Evolutionary conservation across 2,113 vertebrate species (phyloP), one percentile per base, ranked within the genome.

Genomic region (Colistium nudipinnis): DNA sequence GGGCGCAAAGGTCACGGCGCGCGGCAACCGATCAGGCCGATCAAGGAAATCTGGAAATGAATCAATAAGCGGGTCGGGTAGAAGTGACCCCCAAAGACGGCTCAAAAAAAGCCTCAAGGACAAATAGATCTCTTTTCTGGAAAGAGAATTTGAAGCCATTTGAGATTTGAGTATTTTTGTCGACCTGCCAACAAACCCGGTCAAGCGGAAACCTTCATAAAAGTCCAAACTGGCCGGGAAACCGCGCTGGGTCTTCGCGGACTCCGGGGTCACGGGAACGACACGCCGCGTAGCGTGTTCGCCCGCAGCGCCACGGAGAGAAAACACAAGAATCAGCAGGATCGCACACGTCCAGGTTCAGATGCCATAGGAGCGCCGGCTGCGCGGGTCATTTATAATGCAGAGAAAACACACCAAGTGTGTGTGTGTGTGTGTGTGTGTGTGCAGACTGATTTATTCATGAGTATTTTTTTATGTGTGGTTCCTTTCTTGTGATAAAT

Each of bases 351-450:
- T 3, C 4, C 27, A 38, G 19, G 25, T 51, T 36, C 43, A 41
- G 74, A 49, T 20, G 41, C 43, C 35, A 75, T 41, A 12, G 12
- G 1, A 71, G 20, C 8, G 12, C 28, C 7, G 31, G 39, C 39
- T 45, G 43, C 12, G 43, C 31, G 47, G 1, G 31, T 45, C 48
- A 70, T 65, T 17, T 20, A 52, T 62, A 53, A 82, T 74, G 48
- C 20, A 65, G 38, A 0, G 17, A 31, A 27, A 31, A 52, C 27
- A 16, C 27, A 16, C 7, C 17, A 14, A 41, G 44, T 39, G 19
- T 52, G 47, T 44, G 43, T 28, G 11, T 13, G 24, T 31, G 16
- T 33, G 10, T n/a, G 2, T 24, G 43, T 41, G 48, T 48, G 31
- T 48, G n/a, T 28, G 27, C 17, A 41, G 10, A 25, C 6, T 4